These are phyloP conservation scores for Anhinga anhinga DNA, from an alignment of 2,113 vertebrate species.

Conservation along the genomic window DNA sequence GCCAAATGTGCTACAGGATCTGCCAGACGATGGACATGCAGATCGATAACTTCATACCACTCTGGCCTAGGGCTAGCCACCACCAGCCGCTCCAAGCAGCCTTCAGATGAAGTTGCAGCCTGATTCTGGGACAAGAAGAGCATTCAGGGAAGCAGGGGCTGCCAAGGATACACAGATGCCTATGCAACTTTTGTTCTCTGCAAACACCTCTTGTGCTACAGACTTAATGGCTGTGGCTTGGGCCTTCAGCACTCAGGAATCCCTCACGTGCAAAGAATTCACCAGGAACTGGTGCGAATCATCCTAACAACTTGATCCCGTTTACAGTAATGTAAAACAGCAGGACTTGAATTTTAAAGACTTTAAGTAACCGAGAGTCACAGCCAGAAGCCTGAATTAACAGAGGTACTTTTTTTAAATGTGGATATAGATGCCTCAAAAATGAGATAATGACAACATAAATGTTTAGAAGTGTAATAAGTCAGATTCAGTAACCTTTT, in stretches of 20 bases:
- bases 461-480: not conserved
- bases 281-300: not conserved
- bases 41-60: fast-evolving
- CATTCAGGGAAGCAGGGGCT: not conserved
- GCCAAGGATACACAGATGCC: not conserved
- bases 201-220: not conserved
- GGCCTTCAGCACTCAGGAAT: not conserved
- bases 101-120: not conserved
- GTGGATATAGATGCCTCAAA: not conserved
- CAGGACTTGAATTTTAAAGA: not conserved
- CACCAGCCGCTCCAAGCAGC: not conserved
- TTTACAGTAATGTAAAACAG: not conserved
- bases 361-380: not conserved
- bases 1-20: not conserved
- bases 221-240: no score
- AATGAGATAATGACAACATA: not conserved
- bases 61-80: not conserved
- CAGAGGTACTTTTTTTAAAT: not conserved
- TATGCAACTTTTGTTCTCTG: not conserved
- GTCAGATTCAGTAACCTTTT: not conserved
- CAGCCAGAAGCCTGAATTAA: not conserved
- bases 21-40: not conserved
- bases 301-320: not conserved
- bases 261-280: not conserved
- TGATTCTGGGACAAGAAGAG: not conserved